phyloP scores from a whole-genome alignment of 2,888 invertebrate species.

The Litoditis marina region DNA sequence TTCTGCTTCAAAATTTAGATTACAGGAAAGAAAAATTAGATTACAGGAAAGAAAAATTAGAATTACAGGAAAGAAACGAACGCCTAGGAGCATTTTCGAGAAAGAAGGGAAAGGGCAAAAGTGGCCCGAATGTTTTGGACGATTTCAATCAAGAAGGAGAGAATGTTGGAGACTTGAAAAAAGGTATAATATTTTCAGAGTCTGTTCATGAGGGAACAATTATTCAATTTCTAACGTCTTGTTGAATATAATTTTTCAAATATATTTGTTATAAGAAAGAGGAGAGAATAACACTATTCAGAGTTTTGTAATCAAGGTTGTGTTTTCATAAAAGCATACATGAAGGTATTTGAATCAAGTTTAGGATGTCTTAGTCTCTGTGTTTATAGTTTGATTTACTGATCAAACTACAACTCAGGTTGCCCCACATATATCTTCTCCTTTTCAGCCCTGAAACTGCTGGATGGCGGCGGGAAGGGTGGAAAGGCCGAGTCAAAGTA shows the following conservation, averaged over 20 bases:
- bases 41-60: conserved; percentile 64
- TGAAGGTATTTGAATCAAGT: background rate
- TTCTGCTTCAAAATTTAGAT: background rate
- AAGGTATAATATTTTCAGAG: conserved; percentile 32
- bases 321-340: too few relatives aligned
- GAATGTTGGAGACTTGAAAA: conserved; percentile 50
- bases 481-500: conserved; percentile 68
- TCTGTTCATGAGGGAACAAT: background rate
- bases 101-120: conserved; percentile 54
- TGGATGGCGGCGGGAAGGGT: conserved; percentile 54
- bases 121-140: conserved; percentile 49
- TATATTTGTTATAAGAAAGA: too few relatives aligned
- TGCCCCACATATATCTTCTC: background rate
- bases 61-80: conserved; percentile 69
- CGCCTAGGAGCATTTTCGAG: conserved; percentile 43
- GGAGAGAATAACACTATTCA: too few relatives aligned
- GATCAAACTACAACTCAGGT: background rate
- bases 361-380: too few relatives aligned
- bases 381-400: background rate
- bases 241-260: background rate
- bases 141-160: conserved; percentile 46
- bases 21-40: conserved; percentile 66
- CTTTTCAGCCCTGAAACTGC: conserved; percentile 52
- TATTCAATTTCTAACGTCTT: background rate
- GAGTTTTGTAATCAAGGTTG: too few relatives aligned